Evolutionary conservation across 1,140 invertebrate species (phyloP).

Genomic region (Drosophila lini): DNA sequence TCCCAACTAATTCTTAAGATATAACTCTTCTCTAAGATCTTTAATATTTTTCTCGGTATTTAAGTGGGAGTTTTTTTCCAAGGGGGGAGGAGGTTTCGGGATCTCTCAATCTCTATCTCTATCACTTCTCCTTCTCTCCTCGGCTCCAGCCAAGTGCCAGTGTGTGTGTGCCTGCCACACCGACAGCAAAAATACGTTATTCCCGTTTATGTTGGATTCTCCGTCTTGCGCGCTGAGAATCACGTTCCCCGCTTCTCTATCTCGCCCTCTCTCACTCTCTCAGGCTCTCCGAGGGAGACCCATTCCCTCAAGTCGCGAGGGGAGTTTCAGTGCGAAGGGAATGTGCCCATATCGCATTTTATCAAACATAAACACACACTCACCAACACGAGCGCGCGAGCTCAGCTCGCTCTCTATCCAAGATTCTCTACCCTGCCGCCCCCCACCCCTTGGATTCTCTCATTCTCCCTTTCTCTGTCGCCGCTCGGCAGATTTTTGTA

Average conservation of each 20-base stretch:
- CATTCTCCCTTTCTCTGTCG: conserved; percentile 26
- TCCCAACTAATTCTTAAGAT: not conserved
- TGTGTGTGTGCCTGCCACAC: conserved; percentile 57
- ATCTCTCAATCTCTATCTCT: conserved; percentile 34
- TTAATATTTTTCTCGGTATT: conserved; percentile 18
- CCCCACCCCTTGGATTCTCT: conserved; percentile 31
- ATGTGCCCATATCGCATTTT: conserved; percentile 83
- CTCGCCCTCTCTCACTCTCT: conserved; percentile 18
- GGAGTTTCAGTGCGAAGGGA: conserved; percentile 71
- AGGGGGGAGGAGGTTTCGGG: conserved; percentile 11
- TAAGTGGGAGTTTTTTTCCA: not conserved
- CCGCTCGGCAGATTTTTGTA: conserved; percentile 77
- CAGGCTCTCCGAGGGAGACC: conserved; percentile 27
- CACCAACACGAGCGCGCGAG: conserved; percentile 46
- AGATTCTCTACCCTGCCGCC: conserved; percentile 12
- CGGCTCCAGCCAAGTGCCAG: conserved; percentile 21
- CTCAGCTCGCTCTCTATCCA: conserved; percentile 18
- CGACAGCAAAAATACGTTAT: conserved; percentile 81
- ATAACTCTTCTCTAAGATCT: not conserved
- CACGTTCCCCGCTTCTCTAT: conserved; percentile 52
- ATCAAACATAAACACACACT: conserved; percentile 79
- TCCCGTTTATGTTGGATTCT: conserved; percentile 72
- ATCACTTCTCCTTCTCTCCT: conserved; percentile 23
- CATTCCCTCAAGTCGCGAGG: conserved; percentile 31
- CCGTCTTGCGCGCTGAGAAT: conserved; percentile 56